Percentiles rank a stretch among this genome's conserved stretches.
Evolutionary conservation across 2,888 invertebrate genomes (phyloP).

Genomic region (Melieria picta): DNA sequence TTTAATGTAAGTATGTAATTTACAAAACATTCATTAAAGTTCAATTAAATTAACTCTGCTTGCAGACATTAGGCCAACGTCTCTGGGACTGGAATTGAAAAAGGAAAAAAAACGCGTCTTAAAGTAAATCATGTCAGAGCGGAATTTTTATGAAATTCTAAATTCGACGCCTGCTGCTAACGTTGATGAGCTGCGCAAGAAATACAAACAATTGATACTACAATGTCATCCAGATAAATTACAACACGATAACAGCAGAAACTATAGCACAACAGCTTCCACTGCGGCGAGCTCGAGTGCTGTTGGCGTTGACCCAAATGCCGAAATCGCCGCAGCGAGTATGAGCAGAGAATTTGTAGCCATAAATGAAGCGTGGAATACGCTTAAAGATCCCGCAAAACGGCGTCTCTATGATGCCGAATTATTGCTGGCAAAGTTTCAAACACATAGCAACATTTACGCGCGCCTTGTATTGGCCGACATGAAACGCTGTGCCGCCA

Average conservation of each 20-base stretch:
- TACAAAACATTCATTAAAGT: too few relatives aligned
- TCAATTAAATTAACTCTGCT: too few relatives aligned
- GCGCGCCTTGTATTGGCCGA: constrained; percentile 65
- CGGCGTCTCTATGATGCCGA: constrained; percentile 75
- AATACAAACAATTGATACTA: constrained; percentile 64
- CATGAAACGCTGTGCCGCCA: constrained; percentile 59
- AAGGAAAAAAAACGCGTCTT: too few relatives aligned
- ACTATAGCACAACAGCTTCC: background rate
- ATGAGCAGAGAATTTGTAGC: constrained; percentile 63
- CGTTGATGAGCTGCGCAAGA: constrained; percentile 59
- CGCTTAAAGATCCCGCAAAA: constrained; percentile 70
- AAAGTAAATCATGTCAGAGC: constrained; percentile 27
- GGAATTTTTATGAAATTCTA: constrained; percentile 60
- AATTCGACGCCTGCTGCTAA: constrained; percentile 52
- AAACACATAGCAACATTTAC: constrained; percentile 71
- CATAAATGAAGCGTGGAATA: constrained; percentile 79
- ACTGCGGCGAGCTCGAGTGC: constrained; percentile 33
- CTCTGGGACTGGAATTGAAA: too few relatives aligned
- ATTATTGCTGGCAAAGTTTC: constrained; percentile 70
- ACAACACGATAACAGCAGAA: constrained; percentile 44
- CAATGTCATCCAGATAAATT: constrained; percentile 66
- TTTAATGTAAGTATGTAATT: too few relatives aligned
- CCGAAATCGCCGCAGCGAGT: constrained; percentile 38
- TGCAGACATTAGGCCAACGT: too few relatives aligned
- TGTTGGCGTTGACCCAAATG: constrained; percentile 41